phyloP scores from a whole-genome alignment of 2,888 invertebrate species.

The Mythimna vitellina region DNA sequence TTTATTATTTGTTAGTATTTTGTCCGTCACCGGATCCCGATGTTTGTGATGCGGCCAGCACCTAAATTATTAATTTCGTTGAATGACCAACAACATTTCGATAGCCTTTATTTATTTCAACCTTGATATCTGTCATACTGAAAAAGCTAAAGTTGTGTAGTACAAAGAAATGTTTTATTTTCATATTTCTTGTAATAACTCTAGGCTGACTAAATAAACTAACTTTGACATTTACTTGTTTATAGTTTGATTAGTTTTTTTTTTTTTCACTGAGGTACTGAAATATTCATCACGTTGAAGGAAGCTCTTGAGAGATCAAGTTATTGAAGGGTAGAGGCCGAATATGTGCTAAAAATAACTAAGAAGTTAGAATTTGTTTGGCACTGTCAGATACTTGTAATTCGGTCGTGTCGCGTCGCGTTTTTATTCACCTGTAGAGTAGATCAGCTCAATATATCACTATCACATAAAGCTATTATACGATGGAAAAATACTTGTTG shows the following conservation, averaged over 20 bases:
- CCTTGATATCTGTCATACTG: neutral
- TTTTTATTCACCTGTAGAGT: conserved; percentile 66
- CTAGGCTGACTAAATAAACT: conserved; percentile 12
- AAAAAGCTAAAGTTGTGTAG: conserved; percentile 8
- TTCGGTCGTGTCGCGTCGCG: conserved; percentile 12
- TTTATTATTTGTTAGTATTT: conserved; percentile 6
- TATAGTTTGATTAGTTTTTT: conserved; percentile 50
- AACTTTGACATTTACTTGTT: conserved; percentile 47
- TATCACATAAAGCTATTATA: conserved; percentile 27
- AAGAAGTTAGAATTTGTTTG: conserved; percentile 37
- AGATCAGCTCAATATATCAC: conserved; percentile 38
- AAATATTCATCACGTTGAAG: conserved; percentile 27
- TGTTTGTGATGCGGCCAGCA: neutral
- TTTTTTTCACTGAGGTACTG: conserved; percentile 23
- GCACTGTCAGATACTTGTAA: conserved; percentile 40
- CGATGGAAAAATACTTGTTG: conserved; percentile 35
- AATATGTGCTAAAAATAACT: conserved; percentile 38
- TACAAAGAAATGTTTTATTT: conserved; percentile 18
- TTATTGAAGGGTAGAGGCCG: conserved; percentile 16
- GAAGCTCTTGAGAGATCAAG: conserved; percentile 15
- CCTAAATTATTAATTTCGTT: conserved; percentile 11
- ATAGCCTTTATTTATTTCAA: neutral
- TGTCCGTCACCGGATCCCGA: neutral
- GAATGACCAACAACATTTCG: conserved; percentile 1
- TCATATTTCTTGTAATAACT: conserved; percentile 17